Evolutionary conservation across 2,113 vertebrate species (phyloP), one percentile per base, ranked within the genome.

Genomic region (Phasianus colchicus): DNA sequence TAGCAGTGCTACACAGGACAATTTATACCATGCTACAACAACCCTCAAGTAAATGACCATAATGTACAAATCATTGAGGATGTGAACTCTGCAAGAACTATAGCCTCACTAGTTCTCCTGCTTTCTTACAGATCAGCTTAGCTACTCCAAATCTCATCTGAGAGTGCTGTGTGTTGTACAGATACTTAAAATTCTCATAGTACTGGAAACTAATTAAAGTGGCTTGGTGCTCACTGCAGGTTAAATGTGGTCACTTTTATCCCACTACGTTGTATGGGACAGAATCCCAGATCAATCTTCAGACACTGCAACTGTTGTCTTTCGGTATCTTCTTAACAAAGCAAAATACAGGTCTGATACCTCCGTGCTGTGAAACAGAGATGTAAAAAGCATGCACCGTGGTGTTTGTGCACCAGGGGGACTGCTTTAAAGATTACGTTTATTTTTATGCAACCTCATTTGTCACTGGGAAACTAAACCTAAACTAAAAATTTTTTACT

Each of bases 241-340:
- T 80, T 76, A 75, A 54, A 30, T 30, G 42, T 11, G 47, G 32
- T 43, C 77, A 84, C 16, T 71, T 73, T 74, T 71, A 87, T 75
- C 81, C 84, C 12, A n/a, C 38, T 63, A 87, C 52, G 71, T 57
- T 90, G 42, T 29, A 95, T 43, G 52, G n/a, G 27, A 74, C 65
- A 42, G 75, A 92, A 93, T 72, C 89, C 0, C 0, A 0, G 47
- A 55, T 15, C 6, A 5, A 82, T 73, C 58, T 84, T 72, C 83
- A 73, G 9, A 1, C 70, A 86, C 30, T 34, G 7, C 4, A 71
- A 71, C 81, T 75, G 66, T 66, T 45, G 87, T 74, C 71, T 82
- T 78, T 52, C 32, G 43, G 38, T 24, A 69, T 77, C 85, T 84
- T 72, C 87, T 88, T 54, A 89, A 88, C 55, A 91, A 91, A 91